phyloP scores from a whole-genome alignment of 2,888 invertebrate genomes.

The Pasiphila rectangulata region DNA sequence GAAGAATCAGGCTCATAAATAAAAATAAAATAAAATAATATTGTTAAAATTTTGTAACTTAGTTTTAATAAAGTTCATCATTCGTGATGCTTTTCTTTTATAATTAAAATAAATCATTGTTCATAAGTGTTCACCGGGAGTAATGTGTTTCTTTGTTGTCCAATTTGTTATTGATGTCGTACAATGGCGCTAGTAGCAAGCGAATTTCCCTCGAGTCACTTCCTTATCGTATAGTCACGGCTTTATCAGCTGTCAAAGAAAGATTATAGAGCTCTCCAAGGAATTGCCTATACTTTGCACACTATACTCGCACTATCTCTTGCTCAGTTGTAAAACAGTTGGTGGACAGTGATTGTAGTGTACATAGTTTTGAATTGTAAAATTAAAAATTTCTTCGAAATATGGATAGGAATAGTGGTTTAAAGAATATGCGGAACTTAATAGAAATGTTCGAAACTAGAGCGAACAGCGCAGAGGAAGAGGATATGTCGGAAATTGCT shows the following conservation, averaged over 20 bases:
- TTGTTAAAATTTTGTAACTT: too few relatives aligned
- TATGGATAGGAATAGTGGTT: constrained; percentile 47
- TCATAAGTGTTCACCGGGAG: too few relatives aligned
- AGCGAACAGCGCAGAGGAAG: constrained; percentile 40
- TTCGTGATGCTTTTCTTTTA: too few relatives aligned
- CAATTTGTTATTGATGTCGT: constrained; percentile 1
- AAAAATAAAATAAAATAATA: too few relatives aligned
- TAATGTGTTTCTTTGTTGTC: too few relatives aligned
- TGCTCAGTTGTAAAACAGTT: constrained; percentile 28
- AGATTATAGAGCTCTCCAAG: constrained; percentile 41
- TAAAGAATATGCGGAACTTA: constrained; percentile 56
- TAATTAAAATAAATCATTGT: too few relatives aligned
- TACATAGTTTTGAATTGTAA: constrained; percentile 5
- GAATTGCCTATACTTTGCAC: constrained; percentile 49
- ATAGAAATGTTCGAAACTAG: constrained; percentile 69
- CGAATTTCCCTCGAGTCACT: constrained; percentile 20
- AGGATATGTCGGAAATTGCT: constrained; percentile 43
- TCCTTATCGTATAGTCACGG: constrained; percentile 27
- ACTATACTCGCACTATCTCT: constrained; percentile 45
- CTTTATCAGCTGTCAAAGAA: constrained; percentile 41
- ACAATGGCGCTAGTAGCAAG: constrained; percentile 12
- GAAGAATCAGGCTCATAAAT: too few relatives aligned
- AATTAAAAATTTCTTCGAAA: constrained; percentile 9
- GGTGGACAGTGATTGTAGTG: constrained; percentile 17
- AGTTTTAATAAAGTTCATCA: too few relatives aligned